phyloP scores from a whole-genome alignment of 2,888 invertebrate species.

The Phalera bucephala region DNA sequence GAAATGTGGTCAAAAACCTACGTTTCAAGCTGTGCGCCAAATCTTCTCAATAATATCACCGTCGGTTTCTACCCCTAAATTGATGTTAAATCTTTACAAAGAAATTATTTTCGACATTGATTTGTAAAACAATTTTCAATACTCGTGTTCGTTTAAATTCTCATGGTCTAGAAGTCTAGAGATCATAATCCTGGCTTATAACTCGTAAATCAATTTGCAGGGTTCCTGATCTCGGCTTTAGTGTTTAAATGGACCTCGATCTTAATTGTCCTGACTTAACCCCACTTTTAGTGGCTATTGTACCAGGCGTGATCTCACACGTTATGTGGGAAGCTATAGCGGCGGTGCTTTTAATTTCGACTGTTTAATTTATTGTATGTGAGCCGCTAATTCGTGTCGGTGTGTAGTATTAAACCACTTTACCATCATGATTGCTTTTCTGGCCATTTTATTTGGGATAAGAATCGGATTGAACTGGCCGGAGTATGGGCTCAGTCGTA shows the following conservation, averaged over 20 bases:
- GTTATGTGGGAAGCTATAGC: conserved; percentile 8
- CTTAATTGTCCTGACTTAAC: conserved; percentile 22
- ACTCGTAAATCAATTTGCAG: conserved; percentile 25
- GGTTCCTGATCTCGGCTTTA: neutral
- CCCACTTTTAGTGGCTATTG: conserved; percentile 13
- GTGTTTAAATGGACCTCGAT: conserved; percentile 10
- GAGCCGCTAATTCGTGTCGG: conserved; percentile 25
- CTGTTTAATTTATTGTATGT: conserved; percentile 27
- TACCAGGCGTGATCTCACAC: conserved; percentile 25
- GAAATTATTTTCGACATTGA: no score
- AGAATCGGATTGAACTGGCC: neutral
- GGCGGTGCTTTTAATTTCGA: conserved; percentile 20
- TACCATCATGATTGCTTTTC: neutral
- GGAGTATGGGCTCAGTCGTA: conserved; percentile 9
- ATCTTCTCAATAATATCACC: no score
- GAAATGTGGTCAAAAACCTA: no score
- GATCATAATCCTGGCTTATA: neutral
- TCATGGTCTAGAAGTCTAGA: neutral
- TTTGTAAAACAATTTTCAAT: no score
- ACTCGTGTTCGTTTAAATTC: no score
- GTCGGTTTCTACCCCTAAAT: no score
- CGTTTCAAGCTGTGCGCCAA: no score
- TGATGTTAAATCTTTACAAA: no score
- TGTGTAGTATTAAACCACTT: conserved; percentile 16
- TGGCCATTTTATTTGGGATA: neutral